Evolutionary conservation across 2,888 invertebrate species (phyloP).

Genomic region (Galeruca laticollis): DNA sequence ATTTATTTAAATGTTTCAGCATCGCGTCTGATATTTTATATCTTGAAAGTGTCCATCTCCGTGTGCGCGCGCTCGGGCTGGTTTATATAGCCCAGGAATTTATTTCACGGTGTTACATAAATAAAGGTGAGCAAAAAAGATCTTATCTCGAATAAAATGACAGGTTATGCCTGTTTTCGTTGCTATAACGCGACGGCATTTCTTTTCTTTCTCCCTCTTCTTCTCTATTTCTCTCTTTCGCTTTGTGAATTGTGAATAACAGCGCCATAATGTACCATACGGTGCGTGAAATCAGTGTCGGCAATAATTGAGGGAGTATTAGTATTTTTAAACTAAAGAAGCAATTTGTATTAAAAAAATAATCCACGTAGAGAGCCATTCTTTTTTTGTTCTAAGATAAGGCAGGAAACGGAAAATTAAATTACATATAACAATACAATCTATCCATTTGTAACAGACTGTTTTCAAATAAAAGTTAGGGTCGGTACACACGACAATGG

Average conservation of each 20-base stretch:
- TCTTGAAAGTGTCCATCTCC: slow-evolving; percentile 30
- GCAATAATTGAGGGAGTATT: not conserved
- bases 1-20: slow-evolving; percentile 32
- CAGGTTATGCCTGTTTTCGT: slow-evolving; percentile 42
- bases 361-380: no score
- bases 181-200: slow-evolving; percentile 24
- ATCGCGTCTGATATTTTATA: slow-evolving; percentile 28
- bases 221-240: not conserved
- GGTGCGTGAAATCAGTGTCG: slow-evolving; percentile 21
- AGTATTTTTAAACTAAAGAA: no score
- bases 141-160: slow-evolving; percentile 41
- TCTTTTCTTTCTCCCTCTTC: slow-evolving; percentile 2
- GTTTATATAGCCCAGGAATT: slow-evolving; percentile 29
- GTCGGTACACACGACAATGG: no score
- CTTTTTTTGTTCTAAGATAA: no score
- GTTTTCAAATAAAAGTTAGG: no score
- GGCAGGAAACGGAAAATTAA: no score
- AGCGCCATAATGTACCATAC: slow-evolving; percentile 22
- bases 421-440: no score
- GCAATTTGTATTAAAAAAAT: no score
- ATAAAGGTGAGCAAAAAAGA: slow-evolving; percentile 41
- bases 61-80: slow-evolving; percentile 11
- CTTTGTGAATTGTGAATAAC: slow-evolving; percentile 15
- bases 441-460: no score
- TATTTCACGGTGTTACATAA: slow-evolving; percentile 42